Percentiles rank a stretch among this genome's conserved stretches.
phyloP scores from a whole-genome alignment of 2,797 vertebrate genomes.

The Enteromius argenteus region DNA sequence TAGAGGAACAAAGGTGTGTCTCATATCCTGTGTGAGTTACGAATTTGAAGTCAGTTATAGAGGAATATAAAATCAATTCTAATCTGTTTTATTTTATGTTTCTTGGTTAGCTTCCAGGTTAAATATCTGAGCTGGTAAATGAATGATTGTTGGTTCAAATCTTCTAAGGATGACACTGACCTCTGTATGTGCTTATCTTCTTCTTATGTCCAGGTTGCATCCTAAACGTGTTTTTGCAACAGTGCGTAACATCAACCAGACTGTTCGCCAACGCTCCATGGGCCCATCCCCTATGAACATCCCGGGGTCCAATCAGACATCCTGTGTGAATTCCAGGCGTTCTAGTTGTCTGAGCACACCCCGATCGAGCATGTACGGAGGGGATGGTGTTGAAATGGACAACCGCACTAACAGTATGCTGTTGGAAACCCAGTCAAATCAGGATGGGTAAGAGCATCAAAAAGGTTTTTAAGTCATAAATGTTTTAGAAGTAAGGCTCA shows the following conservation, averaged over 20 bases:
- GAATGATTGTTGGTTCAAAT: background rate
- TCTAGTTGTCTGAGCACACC: slow-evolving; percentile 94
- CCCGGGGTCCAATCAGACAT: slow-evolving; percentile 97
- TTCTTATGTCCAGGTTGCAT: slow-evolving; percentile 80
- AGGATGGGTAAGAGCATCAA: slow-evolving; percentile 79
- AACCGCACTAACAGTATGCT: slow-evolving; percentile 91
- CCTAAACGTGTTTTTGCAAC: slow-evolving; percentile 95
- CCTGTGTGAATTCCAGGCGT: slow-evolving; percentile 88
- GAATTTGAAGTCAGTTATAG: background rate
- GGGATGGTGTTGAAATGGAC: slow-evolving; percentile 86
- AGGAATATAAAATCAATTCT: background rate
- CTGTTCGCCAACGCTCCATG: slow-evolving; percentile 89
- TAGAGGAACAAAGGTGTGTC: slow-evolving; percentile 89
- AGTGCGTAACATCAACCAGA: slow-evolving; percentile 92
- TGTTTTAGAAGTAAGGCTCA: too few species aligned
- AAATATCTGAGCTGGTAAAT: background rate
- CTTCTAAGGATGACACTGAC: background rate
- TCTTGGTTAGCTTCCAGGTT: background rate
- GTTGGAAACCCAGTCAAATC: slow-evolving; percentile 80
- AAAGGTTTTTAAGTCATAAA: too few species aligned
- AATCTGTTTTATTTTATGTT: background rate
- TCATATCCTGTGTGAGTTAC: background rate
- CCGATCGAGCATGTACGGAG: slow-evolving; percentile 89
- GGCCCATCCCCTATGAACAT: slow-evolving; percentile 95
- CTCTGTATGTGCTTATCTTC: background rate